Percentiles rank a stretch among this genome's conserved stretches.
Conservation (phyloP, 2,888 invertebrate species). For the Nomada goodeniana region DNA sequence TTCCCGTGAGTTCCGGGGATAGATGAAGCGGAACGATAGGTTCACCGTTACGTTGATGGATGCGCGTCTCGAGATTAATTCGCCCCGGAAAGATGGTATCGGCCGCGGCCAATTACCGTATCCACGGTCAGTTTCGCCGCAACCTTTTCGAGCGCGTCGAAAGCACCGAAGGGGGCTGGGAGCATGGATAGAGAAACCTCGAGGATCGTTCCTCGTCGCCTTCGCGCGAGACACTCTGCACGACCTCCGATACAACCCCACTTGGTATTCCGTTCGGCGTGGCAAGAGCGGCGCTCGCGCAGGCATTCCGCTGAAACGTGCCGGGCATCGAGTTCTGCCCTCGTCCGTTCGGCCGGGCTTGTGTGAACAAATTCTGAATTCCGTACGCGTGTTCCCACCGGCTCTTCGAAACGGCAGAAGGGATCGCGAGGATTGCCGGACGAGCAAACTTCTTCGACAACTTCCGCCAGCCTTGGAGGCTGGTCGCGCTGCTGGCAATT, state of each 20-base stretch:
- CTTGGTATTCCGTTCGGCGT: constrained; percentile 74
- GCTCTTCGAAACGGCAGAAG: constrained; percentile 25
- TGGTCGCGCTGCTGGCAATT: not conserved
- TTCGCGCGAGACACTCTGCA: constrained; percentile 39
- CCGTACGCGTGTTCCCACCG: constrained; percentile 46
- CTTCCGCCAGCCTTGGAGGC: constrained; percentile 50
- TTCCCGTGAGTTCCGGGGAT: constrained; percentile 20
- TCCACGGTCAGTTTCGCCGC: constrained; percentile 50
- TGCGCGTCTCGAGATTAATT: constrained; percentile 68
- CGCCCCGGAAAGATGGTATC: constrained; percentile 68
- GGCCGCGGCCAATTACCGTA: constrained; percentile 60
- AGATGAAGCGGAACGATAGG: constrained; percentile 64
- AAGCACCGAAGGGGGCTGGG: no score
- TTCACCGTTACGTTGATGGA: constrained; percentile 69
- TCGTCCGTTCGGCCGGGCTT: constrained; percentile 11
- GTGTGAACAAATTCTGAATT: constrained; percentile 67
- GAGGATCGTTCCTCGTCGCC: constrained; percentile 29
- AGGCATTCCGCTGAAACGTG: constrained; percentile 74
- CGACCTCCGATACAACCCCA: constrained; percentile 17
- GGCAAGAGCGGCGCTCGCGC: constrained; percentile 68
- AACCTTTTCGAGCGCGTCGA: not conserved
- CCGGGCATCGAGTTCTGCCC: constrained; percentile 58
- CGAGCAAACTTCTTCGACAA: constrained; percentile 42
- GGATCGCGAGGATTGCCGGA: constrained; percentile 50
- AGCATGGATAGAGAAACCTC: not conserved